Evolutionary conservation across 2,113 vertebrate species (phyloP).

Genomic region (Tragelaphus imberbis): DNA sequence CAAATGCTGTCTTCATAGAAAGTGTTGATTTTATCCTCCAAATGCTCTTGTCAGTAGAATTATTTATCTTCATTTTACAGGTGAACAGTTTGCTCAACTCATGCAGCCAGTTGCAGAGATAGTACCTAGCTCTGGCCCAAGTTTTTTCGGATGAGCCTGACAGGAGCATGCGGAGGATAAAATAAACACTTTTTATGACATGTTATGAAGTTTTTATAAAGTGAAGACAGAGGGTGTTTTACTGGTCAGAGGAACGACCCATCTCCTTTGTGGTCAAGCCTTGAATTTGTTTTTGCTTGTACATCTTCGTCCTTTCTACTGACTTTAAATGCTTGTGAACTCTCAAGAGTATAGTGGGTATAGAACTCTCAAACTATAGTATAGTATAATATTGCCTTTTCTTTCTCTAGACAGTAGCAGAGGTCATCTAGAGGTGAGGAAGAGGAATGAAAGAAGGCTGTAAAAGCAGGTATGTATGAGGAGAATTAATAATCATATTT

Average conservation of each 20-base stretch:
- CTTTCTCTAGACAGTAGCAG: neutral
- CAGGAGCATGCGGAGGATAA: neutral
- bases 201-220: neutral
- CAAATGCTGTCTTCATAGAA: neutral
- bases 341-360: neutral
- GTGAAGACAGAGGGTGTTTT: neutral
- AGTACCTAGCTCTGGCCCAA: neutral
- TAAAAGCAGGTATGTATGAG: neutral
- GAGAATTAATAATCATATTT: neutral
- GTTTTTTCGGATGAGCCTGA: neutral
- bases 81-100: neutral
- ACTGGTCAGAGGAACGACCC: neutral
- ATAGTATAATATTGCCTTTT: neutral
- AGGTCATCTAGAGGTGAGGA: neutral
- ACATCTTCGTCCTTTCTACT: neutral
- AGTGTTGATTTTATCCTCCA: neutral
- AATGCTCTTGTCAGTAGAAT: neutral
- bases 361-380: neutral
- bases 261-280: neutral
- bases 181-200: neutral
- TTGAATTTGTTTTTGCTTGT: neutral
- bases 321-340: neutral
- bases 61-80: neutral
- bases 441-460: neutral
- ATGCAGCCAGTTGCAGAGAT: neutral